These are phyloP conservation scores for Tragulus kanchil DNA, from an alignment of 2,113 vertebrate species.

Conservation along the genomic window DNA sequence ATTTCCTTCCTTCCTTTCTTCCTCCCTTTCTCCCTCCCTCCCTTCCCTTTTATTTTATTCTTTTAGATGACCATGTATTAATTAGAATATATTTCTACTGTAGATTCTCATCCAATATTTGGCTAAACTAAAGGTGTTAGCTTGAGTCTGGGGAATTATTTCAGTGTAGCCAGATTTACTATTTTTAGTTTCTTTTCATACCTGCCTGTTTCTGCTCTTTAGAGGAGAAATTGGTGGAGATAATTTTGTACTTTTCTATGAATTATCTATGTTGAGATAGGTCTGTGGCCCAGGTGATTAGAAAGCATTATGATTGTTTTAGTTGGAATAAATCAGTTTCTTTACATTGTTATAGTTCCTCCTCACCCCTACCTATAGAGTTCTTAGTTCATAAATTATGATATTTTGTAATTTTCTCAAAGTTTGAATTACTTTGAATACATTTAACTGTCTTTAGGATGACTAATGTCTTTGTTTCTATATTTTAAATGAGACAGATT, in stretches of 20 bases:
- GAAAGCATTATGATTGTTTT: conserved; percentile 28
- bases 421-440: conserved; percentile 70
- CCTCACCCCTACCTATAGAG: neutral
- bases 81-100: neutral
- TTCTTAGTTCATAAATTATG: conserved; percentile 48
- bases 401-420: conserved; percentile 15
- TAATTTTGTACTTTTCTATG: conserved; percentile 32
- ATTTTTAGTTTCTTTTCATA: conserved; percentile 6
- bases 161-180: neutral
- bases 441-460: conserved; percentile 59
- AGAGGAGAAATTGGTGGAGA: neutral
- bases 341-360: conserved; percentile 32
- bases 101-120: neutral
- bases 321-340: conserved; percentile 52
- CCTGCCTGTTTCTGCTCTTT: neutral
- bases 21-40: accelerated
- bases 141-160: neutral
- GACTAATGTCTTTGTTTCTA: conserved; percentile 50
- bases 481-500: conserved; percentile 37
- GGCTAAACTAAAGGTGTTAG: neutral
- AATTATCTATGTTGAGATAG: conserved; percentile 44
- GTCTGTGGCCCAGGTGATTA: conserved; percentile 32
- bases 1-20: neutral
- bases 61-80: neutral
- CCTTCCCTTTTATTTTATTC: neutral